These are phyloP conservation scores for Tapera naevia DNA, from an alignment of 2,797 vertebrate genomes.

Conservation along the genomic window DNA sequence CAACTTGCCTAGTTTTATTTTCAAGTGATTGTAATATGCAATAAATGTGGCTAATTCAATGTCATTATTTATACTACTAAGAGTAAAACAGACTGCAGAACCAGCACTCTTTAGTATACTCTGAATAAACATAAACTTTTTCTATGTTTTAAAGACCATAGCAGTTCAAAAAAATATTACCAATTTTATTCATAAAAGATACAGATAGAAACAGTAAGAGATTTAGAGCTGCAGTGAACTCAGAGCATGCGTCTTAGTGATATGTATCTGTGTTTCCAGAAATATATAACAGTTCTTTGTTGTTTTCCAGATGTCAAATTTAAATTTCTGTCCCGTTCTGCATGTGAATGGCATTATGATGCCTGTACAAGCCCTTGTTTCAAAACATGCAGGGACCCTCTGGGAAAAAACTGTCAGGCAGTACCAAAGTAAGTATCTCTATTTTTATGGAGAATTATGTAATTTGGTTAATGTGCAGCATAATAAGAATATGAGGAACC, in stretches of 20 bases:
- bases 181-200: not conserved
- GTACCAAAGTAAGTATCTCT: conserved; percentile 85
- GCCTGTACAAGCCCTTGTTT: conserved; percentile 90
- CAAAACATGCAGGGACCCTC: conserved; percentile 91
- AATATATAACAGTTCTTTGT: not conserved
- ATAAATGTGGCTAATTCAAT: not conserved
- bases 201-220: not conserved
- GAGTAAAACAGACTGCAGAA: not conserved
- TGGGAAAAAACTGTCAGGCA: conserved; percentile 78
- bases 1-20: not conserved
- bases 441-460: not conserved
- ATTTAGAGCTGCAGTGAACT: not conserved
- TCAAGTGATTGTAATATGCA: not conserved
- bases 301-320: conserved; percentile 78
- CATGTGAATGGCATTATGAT: conserved; percentile 93
- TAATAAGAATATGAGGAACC: not conserved
- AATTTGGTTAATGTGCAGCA: not conserved
- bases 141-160: not conserved
- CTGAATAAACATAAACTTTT: not conserved
- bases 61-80: not conserved
- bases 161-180: not conserved
- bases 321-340: conserved; percentile 70
- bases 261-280: not conserved
- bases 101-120: not conserved
- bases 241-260: not conserved